A percentile compares a stretch with the other conserved stretches of the same genome.
Conservation (phyloP, 2,888 invertebrate genomes). For the Phania funesta region DNA sequence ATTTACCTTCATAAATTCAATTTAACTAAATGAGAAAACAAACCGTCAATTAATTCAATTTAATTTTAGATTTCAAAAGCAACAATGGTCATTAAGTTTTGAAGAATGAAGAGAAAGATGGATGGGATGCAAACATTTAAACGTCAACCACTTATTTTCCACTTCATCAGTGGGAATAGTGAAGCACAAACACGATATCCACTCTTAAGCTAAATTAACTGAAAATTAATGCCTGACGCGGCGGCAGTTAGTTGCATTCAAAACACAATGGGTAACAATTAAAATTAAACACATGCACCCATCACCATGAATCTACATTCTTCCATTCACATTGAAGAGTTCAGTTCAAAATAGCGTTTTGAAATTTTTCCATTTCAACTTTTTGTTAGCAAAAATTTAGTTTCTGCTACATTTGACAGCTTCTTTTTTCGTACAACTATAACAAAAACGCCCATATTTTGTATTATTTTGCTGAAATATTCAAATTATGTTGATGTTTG, state of each 20-base stretch:
- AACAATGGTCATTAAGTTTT: conserved; percentile 3
- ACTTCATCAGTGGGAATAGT: conserved; percentile 18
- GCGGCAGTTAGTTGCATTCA: conserved; percentile 38
- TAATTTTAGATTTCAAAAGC: conserved; percentile 22
- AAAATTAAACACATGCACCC: conserved; percentile 40
- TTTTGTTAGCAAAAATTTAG: neutral
- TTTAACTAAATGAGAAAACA: conserved; percentile 10
- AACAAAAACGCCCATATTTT: conserved; percentile 52
- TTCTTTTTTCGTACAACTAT: conserved; percentile 19
- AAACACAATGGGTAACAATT: conserved; percentile 57
- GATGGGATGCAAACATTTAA: conserved; percentile 11
- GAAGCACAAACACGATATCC: neutral
- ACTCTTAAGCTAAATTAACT: conserved; percentile 21
- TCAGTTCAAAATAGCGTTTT: neutral
- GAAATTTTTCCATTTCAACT: neutral
- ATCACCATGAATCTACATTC: neutral
- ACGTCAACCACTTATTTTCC: conserved; percentile 43
- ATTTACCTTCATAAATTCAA: conserved; percentile 1
- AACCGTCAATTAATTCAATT: conserved; percentile 34
- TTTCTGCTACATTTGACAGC: conserved; percentile 19
- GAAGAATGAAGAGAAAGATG: conserved; percentile 11
- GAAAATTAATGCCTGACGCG: conserved; percentile 24
- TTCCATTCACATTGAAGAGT: neutral
- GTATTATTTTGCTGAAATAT: conserved; percentile 49
- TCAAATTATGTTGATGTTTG: conserved; percentile 46